phyloP scores from a whole-genome alignment of 2,888 invertebrate species.

The Desoria tigrina region DNA sequence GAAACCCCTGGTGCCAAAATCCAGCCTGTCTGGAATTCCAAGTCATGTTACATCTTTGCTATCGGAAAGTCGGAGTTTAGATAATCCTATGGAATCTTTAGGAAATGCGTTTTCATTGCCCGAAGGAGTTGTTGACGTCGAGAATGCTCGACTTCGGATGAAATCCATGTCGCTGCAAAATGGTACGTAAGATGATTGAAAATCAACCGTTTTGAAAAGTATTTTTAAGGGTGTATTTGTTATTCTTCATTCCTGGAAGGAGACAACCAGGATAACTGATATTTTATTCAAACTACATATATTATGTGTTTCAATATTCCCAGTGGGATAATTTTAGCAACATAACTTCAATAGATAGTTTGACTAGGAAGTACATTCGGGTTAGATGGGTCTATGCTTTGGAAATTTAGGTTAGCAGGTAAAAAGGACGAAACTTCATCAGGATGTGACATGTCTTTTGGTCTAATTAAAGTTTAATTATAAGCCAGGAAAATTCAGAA shows the following conservation, averaged over 20 bases:
- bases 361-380: too few species aligned
- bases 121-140: constrained; percentile 11
- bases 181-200: constrained; percentile 24
- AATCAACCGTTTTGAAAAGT: not conserved
- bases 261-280: too few species aligned
- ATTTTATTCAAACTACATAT: too few species aligned
- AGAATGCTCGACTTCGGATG: constrained; percentile 25
- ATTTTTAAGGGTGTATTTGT: not conserved
- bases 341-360: not conserved
- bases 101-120: not conserved
- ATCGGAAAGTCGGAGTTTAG: not conserved
- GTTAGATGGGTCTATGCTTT: too few species aligned
- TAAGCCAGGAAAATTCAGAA: too few species aligned
- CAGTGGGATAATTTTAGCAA: too few species aligned
- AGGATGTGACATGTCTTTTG: too few species aligned
- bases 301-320: too few species aligned
- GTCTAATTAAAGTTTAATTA: too few species aligned
- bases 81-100: not conserved
- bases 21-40: constrained; percentile 27
- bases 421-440: too few species aligned
- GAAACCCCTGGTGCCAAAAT: constrained; percentile 28
- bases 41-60: not conserved
- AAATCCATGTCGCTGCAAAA: constrained; percentile 39
- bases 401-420: too few species aligned
- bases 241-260: not conserved